Percentiles rank a stretch among this genome's conserved stretches.
Evolutionary conservation across 2,888 invertebrate species (phyloP).

Genomic region (Nematopogon swammerdamellus): DNA sequence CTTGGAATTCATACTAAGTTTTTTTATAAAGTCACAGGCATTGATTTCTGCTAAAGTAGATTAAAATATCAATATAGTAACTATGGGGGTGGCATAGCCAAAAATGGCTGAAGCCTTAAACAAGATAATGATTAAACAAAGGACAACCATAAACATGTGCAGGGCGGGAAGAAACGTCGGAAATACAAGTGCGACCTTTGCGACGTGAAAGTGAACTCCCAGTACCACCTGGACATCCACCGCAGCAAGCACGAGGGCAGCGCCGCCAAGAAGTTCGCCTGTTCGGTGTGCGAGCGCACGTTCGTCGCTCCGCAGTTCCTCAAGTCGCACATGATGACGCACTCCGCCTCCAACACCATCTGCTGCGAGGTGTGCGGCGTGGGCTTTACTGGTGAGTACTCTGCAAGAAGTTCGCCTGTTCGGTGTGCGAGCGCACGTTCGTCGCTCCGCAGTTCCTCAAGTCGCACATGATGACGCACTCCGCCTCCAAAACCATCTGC

Average conservation of each 20-base stretch:
- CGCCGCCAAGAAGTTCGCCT: constrained; percentile 38
- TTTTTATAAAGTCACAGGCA: no score
- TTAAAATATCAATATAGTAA: no score
- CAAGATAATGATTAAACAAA: no score
- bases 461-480: constrained; percentile 49
- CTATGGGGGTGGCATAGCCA: no score
- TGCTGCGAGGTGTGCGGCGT: constrained; percentile 46
- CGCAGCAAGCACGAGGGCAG: constrained; percentile 45
- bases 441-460: constrained; percentile 48
- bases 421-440: constrained; percentile 44
- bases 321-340: constrained; percentile 49
- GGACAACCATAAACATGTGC: not conserved
- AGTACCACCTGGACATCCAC: constrained; percentile 46
- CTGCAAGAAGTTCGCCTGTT: constrained; percentile 36
- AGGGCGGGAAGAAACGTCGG: constrained; percentile 37
- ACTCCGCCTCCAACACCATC: constrained; percentile 38
- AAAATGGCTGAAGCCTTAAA: no score
- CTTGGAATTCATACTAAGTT: no score
- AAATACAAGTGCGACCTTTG: constrained; percentile 48
- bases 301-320: constrained; percentile 48
- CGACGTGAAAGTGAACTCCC: constrained; percentile 47
- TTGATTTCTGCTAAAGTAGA: no score
- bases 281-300: constrained; percentile 43
- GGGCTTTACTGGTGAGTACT: constrained; percentile 27
- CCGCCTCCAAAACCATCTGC: constrained; percentile 37